A percentile compares a stretch with the other conserved stretches of the same genome.
phyloP scores from a whole-genome alignment of 2,797 vertebrate species.

The Hipposideros larvatus region DNA sequence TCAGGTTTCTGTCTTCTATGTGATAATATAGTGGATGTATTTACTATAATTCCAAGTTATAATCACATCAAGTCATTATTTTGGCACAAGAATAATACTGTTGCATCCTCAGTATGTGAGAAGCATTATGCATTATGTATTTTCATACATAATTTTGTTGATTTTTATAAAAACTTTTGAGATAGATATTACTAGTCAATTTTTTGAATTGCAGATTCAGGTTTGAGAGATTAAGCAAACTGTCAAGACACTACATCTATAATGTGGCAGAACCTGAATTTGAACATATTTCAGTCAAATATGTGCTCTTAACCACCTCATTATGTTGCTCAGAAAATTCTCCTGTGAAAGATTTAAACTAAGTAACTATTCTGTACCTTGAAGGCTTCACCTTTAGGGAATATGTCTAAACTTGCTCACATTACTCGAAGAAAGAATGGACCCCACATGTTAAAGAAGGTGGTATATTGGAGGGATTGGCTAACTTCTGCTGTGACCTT shows the following conservation, averaged over 20 bases:
- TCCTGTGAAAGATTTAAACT: not conserved
- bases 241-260: not conserved
- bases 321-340: not conserved
- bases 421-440: no score
- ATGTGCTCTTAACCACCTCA: not conserved
- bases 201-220: not conserved
- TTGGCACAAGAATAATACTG: not conserved
- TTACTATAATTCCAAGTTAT: not conserved
- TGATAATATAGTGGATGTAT: no score
- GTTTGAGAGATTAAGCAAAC: not conserved
- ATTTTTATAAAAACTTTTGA: not conserved
- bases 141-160: not conserved
- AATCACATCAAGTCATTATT: not conserved
- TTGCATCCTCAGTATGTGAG: not conserved
- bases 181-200: not conserved
- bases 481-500: not conserved
- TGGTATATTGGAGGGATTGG: not conserved
- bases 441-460: not conserved
- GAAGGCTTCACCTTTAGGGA: not conserved
- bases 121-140: not conserved
- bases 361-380: not conserved
- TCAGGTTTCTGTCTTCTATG: not conserved
- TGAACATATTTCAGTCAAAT: conserved; percentile 50
- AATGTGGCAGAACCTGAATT: not conserved
- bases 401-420: not conserved